Conservation (phyloP, 2,888 invertebrate species). For the Anticlea derivata region DNA sequence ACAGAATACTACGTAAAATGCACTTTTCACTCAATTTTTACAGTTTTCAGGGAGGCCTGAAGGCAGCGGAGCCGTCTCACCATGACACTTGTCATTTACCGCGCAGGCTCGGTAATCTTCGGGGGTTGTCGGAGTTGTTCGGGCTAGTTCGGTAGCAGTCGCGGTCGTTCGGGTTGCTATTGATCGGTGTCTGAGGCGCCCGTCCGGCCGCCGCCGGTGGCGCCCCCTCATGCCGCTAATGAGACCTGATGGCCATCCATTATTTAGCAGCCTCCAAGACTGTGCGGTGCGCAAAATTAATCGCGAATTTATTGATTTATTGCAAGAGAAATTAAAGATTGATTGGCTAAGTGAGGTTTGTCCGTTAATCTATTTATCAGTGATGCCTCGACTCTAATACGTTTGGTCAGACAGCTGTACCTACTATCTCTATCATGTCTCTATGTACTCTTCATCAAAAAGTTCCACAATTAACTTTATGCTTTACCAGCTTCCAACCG, state of each 20-base stretch:
- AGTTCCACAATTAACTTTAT: background rate
- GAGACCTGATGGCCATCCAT: constrained; percentile 78
- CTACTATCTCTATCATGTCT: background rate
- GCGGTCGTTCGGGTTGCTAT: constrained; percentile 52
- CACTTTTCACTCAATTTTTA: constrained; percentile 58
- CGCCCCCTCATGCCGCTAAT: constrained; percentile 74
- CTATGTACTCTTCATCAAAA: background rate
- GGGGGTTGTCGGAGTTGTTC: constrained; percentile 46
- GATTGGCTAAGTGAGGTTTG: constrained; percentile 59
- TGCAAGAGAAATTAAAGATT: constrained; percentile 73
- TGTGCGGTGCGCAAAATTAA: constrained; percentile 73
- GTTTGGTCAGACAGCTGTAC: constrained; percentile 10
- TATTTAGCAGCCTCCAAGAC: constrained; percentile 77
- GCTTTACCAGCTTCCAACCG: no score
- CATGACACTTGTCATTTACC: constrained; percentile 78
- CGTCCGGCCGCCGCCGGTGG: constrained; percentile 74
- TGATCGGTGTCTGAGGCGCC: constrained; percentile 71
- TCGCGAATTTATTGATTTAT: constrained; percentile 80
- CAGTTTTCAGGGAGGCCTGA: constrained; percentile 73
- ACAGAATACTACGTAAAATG: constrained; percentile 45
- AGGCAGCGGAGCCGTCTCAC: constrained; percentile 71
- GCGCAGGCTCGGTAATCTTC: constrained; percentile 54
- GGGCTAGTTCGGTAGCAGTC: constrained; percentile 46
- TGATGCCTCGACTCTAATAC: constrained; percentile 16
- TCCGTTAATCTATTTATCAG: constrained; percentile 42